These are phyloP conservation scores for Trichogramma pretiosum DNA, from an alignment of 1,140 invertebrate genomes.

Conservation along the genomic window DNA sequence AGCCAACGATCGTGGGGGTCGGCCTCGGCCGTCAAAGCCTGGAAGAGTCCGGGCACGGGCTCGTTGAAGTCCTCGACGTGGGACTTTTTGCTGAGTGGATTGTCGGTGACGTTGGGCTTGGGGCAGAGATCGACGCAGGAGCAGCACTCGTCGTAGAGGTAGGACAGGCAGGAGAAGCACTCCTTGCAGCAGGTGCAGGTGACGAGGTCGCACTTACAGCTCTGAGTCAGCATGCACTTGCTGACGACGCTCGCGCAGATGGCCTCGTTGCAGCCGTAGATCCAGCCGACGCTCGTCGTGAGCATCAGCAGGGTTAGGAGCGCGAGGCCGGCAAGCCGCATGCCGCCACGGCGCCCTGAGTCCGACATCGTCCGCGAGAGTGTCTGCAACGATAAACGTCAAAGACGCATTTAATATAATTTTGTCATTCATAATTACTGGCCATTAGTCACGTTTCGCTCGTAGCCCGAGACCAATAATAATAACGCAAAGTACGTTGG, in stretches of 20 bases:
- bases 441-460: neutral
- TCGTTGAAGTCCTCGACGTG: constrained; percentile 80
- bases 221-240: constrained; percentile 91
- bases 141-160: constrained; percentile 87
- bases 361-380: too few species aligned
- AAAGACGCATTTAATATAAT: too few species aligned
- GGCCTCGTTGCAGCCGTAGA: constrained; percentile 69
- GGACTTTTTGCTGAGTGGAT: constrained; percentile 65
- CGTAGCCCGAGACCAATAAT: too few species aligned
- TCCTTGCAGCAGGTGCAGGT: constrained; percentile 87
- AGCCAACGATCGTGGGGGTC: constrained; percentile 67
- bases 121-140: constrained; percentile 91
- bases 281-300: constrained; percentile 20
- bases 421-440: too few species aligned
- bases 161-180: constrained; percentile 80
- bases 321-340: neutral
- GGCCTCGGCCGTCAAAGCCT: constrained; percentile 68
- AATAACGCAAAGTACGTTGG: too few species aligned
- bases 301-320: constrained; percentile 14
- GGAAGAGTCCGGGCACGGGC: constrained; percentile 73
- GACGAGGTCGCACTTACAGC: constrained; percentile 83
- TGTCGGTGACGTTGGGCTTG: constrained; percentile 66
- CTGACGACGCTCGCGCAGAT: constrained; percentile 89
- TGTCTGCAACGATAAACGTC: too few species aligned
- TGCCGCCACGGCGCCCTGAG: too few species aligned